phyloP scores from a whole-genome alignment of 2,888 invertebrate genomes.

The Lasioglossum leucozonium region DNA sequence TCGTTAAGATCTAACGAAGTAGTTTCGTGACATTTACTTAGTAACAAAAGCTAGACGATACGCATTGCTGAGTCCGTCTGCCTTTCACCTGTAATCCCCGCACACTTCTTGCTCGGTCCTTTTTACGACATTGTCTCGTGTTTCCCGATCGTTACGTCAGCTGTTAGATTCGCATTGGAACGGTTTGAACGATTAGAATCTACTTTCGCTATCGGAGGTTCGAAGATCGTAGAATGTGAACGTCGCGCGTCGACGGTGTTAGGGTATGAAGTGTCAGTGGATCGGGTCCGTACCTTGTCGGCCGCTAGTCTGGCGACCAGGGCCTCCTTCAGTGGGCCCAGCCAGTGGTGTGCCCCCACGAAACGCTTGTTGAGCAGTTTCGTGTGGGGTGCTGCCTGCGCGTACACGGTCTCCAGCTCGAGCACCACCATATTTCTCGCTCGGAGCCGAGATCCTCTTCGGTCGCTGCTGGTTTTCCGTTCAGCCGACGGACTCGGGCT shows the following conservation, averaged over 20 bases:
- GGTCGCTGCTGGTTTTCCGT: constrained; percentile 34
- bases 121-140: background rate
- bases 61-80: background rate
- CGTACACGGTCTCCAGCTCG: constrained; percentile 91
- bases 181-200: background rate
- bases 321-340: constrained; percentile 89
- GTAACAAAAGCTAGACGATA: background rate
- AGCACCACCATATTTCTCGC: constrained; percentile 88
- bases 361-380: constrained; percentile 96
- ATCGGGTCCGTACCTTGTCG: constrained; percentile 88
- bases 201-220: background rate
- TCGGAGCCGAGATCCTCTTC: constrained; percentile 44
- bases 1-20: background rate
- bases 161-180: background rate
- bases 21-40: background rate
- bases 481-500: constrained; percentile 49
- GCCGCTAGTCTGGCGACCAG: constrained; percentile 86
- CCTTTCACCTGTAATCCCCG: background rate
- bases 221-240: background rate
- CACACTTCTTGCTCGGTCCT: background rate
- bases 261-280: constrained; percentile 23
- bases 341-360: constrained; percentile 95
- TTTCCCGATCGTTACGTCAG: background rate
- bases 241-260: background rate
- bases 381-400: constrained; percentile 92